These are phyloP conservation scores for Felis chaus DNA, from an alignment of 2,113 vertebrate species.

Conservation along the genomic window DNA sequence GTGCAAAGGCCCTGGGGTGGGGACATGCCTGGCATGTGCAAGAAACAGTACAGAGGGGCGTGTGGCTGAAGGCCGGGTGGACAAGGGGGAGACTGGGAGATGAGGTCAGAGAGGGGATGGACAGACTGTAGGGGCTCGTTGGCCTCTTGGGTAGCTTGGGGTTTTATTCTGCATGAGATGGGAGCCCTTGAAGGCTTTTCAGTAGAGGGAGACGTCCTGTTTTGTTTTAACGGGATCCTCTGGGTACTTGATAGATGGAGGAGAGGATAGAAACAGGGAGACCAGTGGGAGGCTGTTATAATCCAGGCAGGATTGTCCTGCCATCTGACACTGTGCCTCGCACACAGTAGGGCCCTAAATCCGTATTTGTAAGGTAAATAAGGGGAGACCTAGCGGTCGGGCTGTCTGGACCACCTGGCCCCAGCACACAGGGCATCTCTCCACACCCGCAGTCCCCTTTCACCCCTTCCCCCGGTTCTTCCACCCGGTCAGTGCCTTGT, in stretches of 20 bases:
- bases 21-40: rapidly evolving
- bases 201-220: background rate
- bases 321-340: rapidly evolving
- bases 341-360: background rate
- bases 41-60: background rate
- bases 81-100: background rate
- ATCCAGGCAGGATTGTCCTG: background rate
- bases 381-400: background rate
- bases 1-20: slow-evolving; percentile 43
- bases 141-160: background rate
- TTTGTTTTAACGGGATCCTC: background rate
- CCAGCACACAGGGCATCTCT: background rate
- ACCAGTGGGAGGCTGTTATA: background rate
- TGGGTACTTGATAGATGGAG: background rate
- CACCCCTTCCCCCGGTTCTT: background rate
- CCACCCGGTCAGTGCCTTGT: rapidly evolving
- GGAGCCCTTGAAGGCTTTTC: background rate
- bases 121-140: background rate
- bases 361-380: background rate
- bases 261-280: background rate
- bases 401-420: background rate
- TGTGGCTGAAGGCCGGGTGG: background rate
- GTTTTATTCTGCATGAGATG: background rate
- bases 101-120: background rate
- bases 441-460: background rate